Evolutionary conservation across 2,888 invertebrate genomes (phyloP).

Genomic region (Drosophila mercatorum): DNA sequence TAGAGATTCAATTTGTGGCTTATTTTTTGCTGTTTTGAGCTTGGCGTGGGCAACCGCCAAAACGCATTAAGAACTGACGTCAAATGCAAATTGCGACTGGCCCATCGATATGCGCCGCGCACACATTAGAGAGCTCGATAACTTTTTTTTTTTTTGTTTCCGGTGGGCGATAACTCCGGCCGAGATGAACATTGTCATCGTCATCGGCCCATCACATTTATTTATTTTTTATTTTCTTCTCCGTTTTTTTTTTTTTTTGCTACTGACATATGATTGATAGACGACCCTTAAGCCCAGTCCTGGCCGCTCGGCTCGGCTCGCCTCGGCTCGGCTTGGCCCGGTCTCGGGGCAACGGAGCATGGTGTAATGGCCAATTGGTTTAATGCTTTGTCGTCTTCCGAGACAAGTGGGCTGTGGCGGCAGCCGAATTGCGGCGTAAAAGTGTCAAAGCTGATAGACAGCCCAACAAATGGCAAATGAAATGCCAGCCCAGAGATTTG

Average conservation of each 20-base stretch:
- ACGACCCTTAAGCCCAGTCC: constrained; percentile 24
- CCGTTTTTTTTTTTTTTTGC: neutral
- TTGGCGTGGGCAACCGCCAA: constrained; percentile 16
- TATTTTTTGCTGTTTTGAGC: constrained; percentile 2
- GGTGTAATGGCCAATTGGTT: constrained; percentile 54
- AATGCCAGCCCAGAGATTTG: constrained; percentile 35
- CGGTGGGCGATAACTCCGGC: constrained; percentile 8
- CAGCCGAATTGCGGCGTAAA: constrained; percentile 28
- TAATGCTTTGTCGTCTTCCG: constrained; percentile 30
- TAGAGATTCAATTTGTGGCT: constrained; percentile 49
- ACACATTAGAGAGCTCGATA: constrained; percentile 17
- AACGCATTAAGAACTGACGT: constrained; percentile 31
- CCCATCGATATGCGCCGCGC: neutral
- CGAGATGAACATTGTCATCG: constrained; percentile 10
- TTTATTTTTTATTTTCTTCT: neutral
- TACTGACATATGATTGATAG: constrained; percentile 55
- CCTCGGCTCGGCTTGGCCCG: constrained; percentile 1
- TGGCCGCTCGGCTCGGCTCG: constrained; percentile 1
- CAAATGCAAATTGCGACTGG: constrained; percentile 37
- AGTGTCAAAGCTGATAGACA: constrained; percentile 55
- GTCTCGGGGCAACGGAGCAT: constrained; percentile 38
- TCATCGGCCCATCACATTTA: constrained; percentile 7
- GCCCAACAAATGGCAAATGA: constrained; percentile 46
- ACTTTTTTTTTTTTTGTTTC: neutral
- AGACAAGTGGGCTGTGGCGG: neutral